These are phyloP conservation scores for Macropis europaea DNA, from an alignment of 2,888 invertebrate species.

Conservation along the genomic window DNA sequence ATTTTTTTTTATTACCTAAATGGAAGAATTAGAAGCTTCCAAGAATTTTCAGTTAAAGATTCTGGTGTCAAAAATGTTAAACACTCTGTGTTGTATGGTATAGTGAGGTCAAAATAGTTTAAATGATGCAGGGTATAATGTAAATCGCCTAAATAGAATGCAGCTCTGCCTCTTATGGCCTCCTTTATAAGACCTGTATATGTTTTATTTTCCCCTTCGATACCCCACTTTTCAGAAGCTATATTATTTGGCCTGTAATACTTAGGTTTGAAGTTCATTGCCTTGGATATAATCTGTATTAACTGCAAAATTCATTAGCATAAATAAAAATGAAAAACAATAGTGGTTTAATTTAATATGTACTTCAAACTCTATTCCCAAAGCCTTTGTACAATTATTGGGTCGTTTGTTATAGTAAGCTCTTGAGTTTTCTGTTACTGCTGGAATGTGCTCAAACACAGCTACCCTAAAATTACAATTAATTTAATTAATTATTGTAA, in stretches of 20 bases:
- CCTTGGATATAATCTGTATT: conserved; percentile 84
- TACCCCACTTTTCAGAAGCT: conserved; percentile 86
- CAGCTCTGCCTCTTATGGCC: conserved; percentile 85
- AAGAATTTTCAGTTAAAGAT: conserved; percentile 89
- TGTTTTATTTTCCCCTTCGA: conserved; percentile 83
- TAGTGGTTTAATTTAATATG: conserved; percentile 22
- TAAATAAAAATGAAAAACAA: neutral
- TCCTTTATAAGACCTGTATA: conserved; percentile 88
- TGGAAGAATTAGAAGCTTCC: conserved; percentile 91
- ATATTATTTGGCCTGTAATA: conserved; percentile 85
- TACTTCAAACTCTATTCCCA: conserved; percentile 88
- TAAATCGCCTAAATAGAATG: conserved; percentile 89
- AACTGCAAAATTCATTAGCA: conserved; percentile 82
- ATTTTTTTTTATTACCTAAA: conserved; percentile 83
- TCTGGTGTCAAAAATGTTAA: conserved; percentile 92
- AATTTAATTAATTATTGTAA: conserved; percentile 5
- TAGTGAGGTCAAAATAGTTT: conserved; percentile 86
- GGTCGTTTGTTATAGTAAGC: conserved; percentile 38
- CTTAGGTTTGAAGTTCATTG: conserved; percentile 86
- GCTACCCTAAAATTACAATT: conserved; percentile 83
- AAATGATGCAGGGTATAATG: conserved; percentile 87
- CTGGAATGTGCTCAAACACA: conserved; percentile 86
- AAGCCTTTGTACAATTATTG: conserved; percentile 52
- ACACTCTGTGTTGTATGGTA: conserved; percentile 91
- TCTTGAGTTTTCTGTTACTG: conserved; percentile 80